Base-by-base conservation (phyloP, 2,888 invertebrate species). In the Rhopalosiphum nymphaeae region DNA sequence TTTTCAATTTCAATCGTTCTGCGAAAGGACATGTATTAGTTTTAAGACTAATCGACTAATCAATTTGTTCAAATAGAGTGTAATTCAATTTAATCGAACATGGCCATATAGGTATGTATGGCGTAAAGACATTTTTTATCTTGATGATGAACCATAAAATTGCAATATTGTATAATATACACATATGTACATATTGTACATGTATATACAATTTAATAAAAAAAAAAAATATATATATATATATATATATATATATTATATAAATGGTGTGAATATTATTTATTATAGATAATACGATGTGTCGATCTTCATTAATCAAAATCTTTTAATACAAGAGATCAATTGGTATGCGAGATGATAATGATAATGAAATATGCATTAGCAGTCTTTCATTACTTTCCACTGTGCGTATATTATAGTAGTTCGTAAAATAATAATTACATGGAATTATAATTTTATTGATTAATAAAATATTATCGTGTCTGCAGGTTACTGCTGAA, bases 401-500 rank as follows among this genome's bases (percentile, higher is more conserved):
- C 29, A 78, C 29, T 16, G 42, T 26, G 36, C 49, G 44, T 56
- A 78, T 78, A 56, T 42, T 56, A 21, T 13, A 26, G 78, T 91
- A 26, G 13, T 26, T 49, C 3, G 26, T 42, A 36, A 84, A 91
- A 84, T 53, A 78, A 84, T 91, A 84, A 91, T 91, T 56, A 91
- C 42, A 42, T 16, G 91, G 42, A 91, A 29, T 84, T 56, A 91
- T 84, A 42, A 36, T 57, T 91, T 56, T 84, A 91, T 92, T 44
- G 61, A 92, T 92, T 36, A 57, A 86, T 86, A 61, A 61, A 86
- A 91, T 86, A 26, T 61, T 46, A 86, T 92, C 46, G 42, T 67
- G 21, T 67, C 67, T 67, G 46, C n/a, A 90, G 90, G 46, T 90
- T 92, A 36, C 49, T 53, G 92, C 49, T 29, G 61, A 88, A 92